Evolutionary conservation across 2,113 vertebrate genomes (phyloP).

Genomic region (Festucalex cinctus): DNA sequence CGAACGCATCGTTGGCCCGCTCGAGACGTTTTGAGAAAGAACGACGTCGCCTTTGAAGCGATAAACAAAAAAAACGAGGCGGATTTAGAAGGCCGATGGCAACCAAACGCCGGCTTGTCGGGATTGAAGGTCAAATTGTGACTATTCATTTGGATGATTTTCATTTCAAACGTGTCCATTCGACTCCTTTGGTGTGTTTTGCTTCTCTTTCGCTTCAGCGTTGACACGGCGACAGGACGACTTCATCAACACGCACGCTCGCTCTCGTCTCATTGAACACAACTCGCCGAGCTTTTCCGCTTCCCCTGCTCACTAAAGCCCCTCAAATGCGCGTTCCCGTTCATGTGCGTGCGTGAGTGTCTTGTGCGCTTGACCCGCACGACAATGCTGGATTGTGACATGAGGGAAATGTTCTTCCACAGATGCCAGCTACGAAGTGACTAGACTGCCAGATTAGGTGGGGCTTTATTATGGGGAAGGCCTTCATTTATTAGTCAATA

Average conservation of each 20-base stretch:
- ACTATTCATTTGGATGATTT: too few relatives aligned
- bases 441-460: slow-evolving; percentile 11
- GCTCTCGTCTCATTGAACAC: slow-evolving; percentile 49
- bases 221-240: too few relatives aligned
- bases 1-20: background rate
- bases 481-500: too few relatives aligned
- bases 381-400: slow-evolving; percentile 64
- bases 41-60: too few relatives aligned
- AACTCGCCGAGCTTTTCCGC: slow-evolving; percentile 43
- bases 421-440: slow-evolving; percentile 47
- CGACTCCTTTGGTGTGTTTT: background rate
- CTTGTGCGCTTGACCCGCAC: slow-evolving; percentile 56
- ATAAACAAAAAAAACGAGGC: too few relatives aligned
- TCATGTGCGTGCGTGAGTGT: slow-evolving; percentile 10
- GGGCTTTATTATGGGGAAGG: slow-evolving; percentile 21
- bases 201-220: too few relatives aligned
- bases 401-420: slow-evolving; percentile 61
- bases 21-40: background rate
- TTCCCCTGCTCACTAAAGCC: slow-evolving; percentile 53
- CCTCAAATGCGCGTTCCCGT: slow-evolving; percentile 2
- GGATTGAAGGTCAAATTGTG: too few relatives aligned
- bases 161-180: too few relatives aligned
- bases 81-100: too few relatives aligned
- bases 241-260: too few relatives aligned
- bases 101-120: too few relatives aligned